A percentile compares a stretch with the other conserved stretches of the same genome.
Evolutionary conservation across 2,113 vertebrate genomes (phyloP).

Genomic region (Megalops atlanticus): DNA sequence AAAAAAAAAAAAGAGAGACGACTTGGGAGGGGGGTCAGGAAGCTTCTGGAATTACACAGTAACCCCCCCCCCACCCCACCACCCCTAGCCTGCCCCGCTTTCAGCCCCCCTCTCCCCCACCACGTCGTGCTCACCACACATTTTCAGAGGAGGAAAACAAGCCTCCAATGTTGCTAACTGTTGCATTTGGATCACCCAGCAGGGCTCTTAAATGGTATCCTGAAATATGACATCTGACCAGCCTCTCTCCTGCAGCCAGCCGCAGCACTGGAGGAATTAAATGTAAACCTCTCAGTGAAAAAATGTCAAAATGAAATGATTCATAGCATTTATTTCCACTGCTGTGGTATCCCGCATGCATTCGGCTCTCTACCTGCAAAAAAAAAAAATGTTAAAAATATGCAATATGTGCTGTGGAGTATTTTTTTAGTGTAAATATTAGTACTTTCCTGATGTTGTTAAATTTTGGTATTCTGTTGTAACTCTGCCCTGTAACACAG

Average conservation of each 20-base stretch:
- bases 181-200: constrained; percentile 50
- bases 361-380: not conserved
- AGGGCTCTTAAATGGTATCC: constrained; percentile 41
- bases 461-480: not conserved
- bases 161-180: constrained; percentile 47
- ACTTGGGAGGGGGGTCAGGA: constrained; percentile 45
- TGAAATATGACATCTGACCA: constrained; percentile 45
- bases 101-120: constrained; percentile 55
- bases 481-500: not conserved
- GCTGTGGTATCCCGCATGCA: too few relatives aligned
- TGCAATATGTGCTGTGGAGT: not conserved
- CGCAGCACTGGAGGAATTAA: constrained; percentile 14
- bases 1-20: constrained; percentile 56
- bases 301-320: not conserved
- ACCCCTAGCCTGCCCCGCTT: constrained; percentile 53
- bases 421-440: not conserved
- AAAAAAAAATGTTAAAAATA: not conserved
- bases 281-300: constrained; percentile 5
- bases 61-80: constrained; percentile 50
- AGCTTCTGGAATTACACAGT: constrained; percentile 70
- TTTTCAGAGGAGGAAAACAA: constrained; percentile 46
- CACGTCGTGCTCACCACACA: not conserved
- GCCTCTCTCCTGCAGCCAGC: constrained; percentile 6
- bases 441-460: not conserved
- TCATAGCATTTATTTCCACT: too few relatives aligned